Conservation (phyloP, 2,113 vertebrate species). For the Athene noctua region DNA sequence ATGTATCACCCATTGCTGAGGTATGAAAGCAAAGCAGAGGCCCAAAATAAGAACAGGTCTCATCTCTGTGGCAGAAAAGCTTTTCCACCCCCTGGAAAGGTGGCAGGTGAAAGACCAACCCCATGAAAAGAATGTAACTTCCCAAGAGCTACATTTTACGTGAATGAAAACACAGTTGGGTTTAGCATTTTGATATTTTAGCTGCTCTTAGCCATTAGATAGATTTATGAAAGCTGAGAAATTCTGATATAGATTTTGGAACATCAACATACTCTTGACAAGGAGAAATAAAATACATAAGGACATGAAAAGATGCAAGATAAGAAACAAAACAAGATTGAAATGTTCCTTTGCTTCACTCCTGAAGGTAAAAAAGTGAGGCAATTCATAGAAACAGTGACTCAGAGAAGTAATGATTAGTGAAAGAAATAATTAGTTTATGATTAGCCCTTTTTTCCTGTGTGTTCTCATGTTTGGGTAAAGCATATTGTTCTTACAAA, state of each 20-base stretch:
- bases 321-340: background rate
- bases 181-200: background rate
- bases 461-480: slow-evolving; percentile 45
- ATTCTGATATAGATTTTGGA: background rate
- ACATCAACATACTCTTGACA: background rate
- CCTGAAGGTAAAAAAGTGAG: background rate
- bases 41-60: background rate
- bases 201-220: background rate
- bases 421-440: slow-evolving; percentile 56
- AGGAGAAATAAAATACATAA: background rate
- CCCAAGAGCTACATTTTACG: background rate
- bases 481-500: slow-evolving; percentile 63
- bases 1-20: background rate
- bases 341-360: background rate
- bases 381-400: slow-evolving; percentile 27
- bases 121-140: background rate
- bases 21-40: background rate
- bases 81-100: background rate
- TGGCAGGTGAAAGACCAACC: background rate
- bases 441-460: slow-evolving; percentile 62
- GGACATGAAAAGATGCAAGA: background rate
- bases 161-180: background rate
- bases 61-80: background rate
- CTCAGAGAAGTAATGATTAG: slow-evolving; percentile 48
- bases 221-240: background rate